Evolutionary conservation across 2,113 vertebrate species (phyloP).

Genomic region (Syrmaticus mikado): DNA sequence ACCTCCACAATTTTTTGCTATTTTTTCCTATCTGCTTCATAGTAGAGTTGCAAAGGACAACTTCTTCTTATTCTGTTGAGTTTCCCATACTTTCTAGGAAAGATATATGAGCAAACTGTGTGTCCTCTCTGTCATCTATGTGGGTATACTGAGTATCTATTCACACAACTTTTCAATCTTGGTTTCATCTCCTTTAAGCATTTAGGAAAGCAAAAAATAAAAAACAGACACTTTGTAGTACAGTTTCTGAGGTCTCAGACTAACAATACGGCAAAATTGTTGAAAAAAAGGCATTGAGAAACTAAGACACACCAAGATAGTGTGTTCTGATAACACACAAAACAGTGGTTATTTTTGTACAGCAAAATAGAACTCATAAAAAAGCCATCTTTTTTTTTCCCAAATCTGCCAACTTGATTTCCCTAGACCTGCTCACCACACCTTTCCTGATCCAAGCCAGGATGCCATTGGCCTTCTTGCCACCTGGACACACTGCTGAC

Average conservation of each 20-base stretch:
- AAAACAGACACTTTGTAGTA: fast-evolving
- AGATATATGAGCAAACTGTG: fast-evolving
- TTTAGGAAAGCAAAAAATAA: neutral
- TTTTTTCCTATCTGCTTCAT: neutral
- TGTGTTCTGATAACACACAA: neutral
- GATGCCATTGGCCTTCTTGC: too few relatives aligned
- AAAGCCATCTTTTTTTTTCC: neutral
- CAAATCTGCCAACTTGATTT: neutral
- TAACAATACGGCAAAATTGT: neutral
- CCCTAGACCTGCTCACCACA: too few relatives aligned
- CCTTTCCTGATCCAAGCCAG: too few relatives aligned
- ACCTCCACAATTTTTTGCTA: neutral
- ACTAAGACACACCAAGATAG: fast-evolving
- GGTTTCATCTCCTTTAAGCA: neutral
- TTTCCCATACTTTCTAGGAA: neutral
- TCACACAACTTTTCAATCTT: neutral
- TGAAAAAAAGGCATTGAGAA: neutral
- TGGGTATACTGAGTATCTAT: neutral
- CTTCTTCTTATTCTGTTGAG: neutral
- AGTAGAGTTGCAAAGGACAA: neutral
- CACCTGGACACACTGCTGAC: too few relatives aligned
- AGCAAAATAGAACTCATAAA: neutral
- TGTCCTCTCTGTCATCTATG: neutral
- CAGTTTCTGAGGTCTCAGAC: neutral
- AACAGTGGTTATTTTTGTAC: neutral